phyloP scores from a whole-genome alignment of 1,140 invertebrate genomes.

The Teleopsis dalmanni region DNA sequence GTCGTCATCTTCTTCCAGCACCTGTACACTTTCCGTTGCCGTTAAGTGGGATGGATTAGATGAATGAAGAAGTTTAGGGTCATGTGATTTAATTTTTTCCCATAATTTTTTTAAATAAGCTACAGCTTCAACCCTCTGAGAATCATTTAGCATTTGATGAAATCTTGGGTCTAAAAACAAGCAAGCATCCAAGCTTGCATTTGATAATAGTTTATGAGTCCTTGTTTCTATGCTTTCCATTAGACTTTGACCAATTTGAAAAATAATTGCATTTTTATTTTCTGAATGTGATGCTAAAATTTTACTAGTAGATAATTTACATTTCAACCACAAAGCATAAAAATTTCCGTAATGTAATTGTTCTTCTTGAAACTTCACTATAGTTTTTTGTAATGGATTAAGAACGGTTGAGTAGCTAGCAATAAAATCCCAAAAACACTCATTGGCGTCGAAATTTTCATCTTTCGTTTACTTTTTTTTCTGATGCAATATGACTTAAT shows the following conservation, averaged over 20 bases:
- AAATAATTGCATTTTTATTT: constrained; percentile 10
- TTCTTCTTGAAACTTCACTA: constrained; percentile 15
- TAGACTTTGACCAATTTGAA: constrained; percentile 4
- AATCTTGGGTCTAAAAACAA: too few relatives aligned
- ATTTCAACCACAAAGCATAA: constrained; percentile 14
- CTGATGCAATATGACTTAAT: constrained; percentile 9
- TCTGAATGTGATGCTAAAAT: constrained; percentile 3
- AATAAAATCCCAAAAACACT: constrained; percentile 11
- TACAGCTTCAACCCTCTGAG: too few relatives aligned
- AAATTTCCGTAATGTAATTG: constrained; percentile 16
- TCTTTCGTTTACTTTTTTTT: constrained; percentile 14
- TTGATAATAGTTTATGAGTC: constrained; percentile 9
- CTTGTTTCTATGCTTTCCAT: constrained; percentile 5
- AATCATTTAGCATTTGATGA: too few relatives aligned
- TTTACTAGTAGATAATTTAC: constrained; percentile 9
- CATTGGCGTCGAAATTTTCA: constrained; percentile 9
- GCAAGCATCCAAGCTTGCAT: too few relatives aligned
- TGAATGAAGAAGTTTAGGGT: too few relatives aligned
- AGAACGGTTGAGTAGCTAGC: constrained; percentile 1
- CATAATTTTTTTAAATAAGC: too few relatives aligned
- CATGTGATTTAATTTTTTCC: too few relatives aligned
- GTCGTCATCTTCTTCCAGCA: not conserved
- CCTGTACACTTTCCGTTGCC: too few relatives aligned
- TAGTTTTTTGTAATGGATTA: constrained; percentile 10
- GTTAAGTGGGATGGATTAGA: too few relatives aligned